A percentile compares a stretch with the other conserved stretches of the same genome.
Conservation (phyloP, 2,888 invertebrate species). For the Ganaspis brasiliensis region DNA sequence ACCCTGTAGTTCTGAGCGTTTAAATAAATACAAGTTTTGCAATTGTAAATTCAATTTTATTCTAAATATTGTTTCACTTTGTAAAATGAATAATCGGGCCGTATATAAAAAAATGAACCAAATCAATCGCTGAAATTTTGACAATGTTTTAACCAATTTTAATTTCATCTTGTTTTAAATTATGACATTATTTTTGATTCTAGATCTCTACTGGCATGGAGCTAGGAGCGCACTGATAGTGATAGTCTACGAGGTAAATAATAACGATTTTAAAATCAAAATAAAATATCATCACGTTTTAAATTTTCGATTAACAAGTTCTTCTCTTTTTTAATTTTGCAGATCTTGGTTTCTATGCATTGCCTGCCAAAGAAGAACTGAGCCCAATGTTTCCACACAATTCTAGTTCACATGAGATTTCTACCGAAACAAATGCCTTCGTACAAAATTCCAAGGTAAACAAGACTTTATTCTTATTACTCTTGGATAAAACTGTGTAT, state of each 20-base stretch:
- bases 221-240: constrained; percentile 80
- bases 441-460: constrained; percentile 82
- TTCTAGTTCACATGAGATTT: constrained; percentile 83
- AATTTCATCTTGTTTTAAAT: neutral
- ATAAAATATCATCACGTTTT: constrained; percentile 63
- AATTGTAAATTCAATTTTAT: neutral
- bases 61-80: neutral
- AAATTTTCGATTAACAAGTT: too few relatives aligned
- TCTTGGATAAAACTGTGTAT: constrained; percentile 15
- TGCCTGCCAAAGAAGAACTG: constrained; percentile 83
- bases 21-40: too few relatives aligned
- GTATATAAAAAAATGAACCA: too few relatives aligned
- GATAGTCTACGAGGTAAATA: constrained; percentile 77
- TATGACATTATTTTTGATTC: constrained; percentile 60
- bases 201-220: constrained; percentile 82
- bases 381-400: constrained; percentile 83
- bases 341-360: constrained; percentile 82
- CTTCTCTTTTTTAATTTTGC: constrained; percentile 57
- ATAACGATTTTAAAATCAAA: constrained; percentile 59
- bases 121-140: too few relatives aligned
- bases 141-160: too few relatives aligned
- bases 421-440: constrained; percentile 82
- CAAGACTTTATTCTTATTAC: constrained; percentile 36
- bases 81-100: neutral
- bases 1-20: too few relatives aligned